These are phyloP conservation scores for Hydrolagus affinis DNA, from an alignment of 2,113 vertebrate genomes.

Conservation along the genomic window DNA sequence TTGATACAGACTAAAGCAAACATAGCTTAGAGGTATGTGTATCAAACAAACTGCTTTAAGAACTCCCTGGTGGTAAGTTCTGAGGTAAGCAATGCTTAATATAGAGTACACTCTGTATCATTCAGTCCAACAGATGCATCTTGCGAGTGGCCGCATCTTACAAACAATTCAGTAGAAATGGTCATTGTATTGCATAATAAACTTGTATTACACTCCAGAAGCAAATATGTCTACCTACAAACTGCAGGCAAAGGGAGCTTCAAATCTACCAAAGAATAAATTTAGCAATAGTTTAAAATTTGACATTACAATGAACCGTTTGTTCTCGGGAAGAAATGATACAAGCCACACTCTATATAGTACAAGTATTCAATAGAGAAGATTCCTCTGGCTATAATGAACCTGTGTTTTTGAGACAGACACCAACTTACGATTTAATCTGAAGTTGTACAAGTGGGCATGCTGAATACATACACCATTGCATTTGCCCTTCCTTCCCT, in stretches of 20 bases:
- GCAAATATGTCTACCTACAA: neutral
- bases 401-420: conserved; percentile 27
- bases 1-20: conserved; percentile 61
- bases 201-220: neutral
- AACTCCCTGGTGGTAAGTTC: conserved; percentile 75
- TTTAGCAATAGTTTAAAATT: neutral
- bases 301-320: neutral
- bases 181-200: conserved; percentile 19
- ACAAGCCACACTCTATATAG: conserved; percentile 28
- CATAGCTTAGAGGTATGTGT: conserved; percentile 68
- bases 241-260: neutral
- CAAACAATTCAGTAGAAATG: conserved; percentile 11
- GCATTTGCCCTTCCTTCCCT: conserved; percentile 37
- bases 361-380: neutral
- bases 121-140: conserved; percentile 52
- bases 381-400: conserved; percentile 36
- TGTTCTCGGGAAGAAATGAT: conserved; percentile 32
- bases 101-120: conserved; percentile 56
- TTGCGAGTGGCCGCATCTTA: neutral
- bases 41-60: conserved; percentile 52
- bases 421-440: conserved; percentile 20
- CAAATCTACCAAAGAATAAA: neutral
- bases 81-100: conserved; percentile 77
- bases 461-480: conserved; percentile 35
- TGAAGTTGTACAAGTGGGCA: conserved; percentile 27